These are phyloP conservation scores for Psittacula cyanocephala DNA, from an alignment of 2,113 vertebrate species.

Conservation along the genomic window DNA sequence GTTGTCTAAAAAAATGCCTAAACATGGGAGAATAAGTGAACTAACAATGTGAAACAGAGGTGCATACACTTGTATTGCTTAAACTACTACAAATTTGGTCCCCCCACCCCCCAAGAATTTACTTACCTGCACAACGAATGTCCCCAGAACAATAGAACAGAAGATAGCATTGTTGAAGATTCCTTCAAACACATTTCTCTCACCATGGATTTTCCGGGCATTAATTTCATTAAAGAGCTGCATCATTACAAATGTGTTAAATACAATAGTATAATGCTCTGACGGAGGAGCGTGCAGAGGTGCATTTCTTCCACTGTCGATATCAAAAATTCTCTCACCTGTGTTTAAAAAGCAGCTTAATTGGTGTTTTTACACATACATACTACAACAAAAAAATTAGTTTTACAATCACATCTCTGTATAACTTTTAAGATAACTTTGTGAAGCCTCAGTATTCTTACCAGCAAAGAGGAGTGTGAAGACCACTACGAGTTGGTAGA, in stretches of 20 bases:
- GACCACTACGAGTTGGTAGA: constrained; percentile 93
- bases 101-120: not conserved
- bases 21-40: not conserved
- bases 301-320: constrained; percentile 92
- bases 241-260: constrained; percentile 98
- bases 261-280: constrained; percentile 98
- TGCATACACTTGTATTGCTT: not conserved
- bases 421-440: not conserved
- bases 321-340: constrained; percentile 96
- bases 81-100: not conserved
- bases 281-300: constrained; percentile 94
- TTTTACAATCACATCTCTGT: not conserved
- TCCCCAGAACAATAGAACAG: constrained; percentile 95
- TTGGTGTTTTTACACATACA: not conserved
- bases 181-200: constrained; percentile 97
- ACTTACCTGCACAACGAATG: constrained; percentile 93
- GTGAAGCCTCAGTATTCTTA: constrained; percentile 70
- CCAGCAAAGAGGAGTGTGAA: constrained; percentile 95
- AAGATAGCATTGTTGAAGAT: constrained; percentile 98
- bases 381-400: not conserved
- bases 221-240: constrained; percentile 99
- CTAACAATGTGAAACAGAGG: not conserved
- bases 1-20: not conserved
- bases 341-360: constrained; percentile 24
- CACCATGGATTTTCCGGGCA: constrained; percentile 97